Conservation (phyloP, 37 sponge, comb jelly and placozoan genomes). For the Spongilla lacustris region DNA sequence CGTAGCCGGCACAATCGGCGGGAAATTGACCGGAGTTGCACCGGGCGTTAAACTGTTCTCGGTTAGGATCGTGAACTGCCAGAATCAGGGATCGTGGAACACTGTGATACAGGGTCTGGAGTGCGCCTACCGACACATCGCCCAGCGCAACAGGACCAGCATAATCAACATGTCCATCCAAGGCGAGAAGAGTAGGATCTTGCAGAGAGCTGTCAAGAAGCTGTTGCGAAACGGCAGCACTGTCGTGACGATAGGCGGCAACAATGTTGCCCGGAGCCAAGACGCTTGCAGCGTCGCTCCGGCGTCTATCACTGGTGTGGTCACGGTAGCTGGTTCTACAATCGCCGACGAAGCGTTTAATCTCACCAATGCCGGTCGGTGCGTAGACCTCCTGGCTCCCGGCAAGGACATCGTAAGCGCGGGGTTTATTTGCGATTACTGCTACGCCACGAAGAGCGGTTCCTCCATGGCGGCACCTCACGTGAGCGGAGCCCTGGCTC, state of each 20-base stretch:
- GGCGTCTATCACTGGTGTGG: conserved; percentile 17
- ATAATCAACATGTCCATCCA: conserved; percentile 60
- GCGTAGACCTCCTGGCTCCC: conserved; percentile 78
- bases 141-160: conserved; percentile 12
- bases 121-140: conserved; percentile 42
- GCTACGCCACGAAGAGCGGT: conserved; percentile 11
- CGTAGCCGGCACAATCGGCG: conserved; percentile 73
- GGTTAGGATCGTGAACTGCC: conserved; percentile 62
- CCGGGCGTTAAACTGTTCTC: conserved; percentile 61
- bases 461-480: conserved; percentile 75
- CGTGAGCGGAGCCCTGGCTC: conserved; percentile 69
- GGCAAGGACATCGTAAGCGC: conserved; percentile 47
- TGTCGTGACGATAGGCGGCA: conserved; percentile 62
- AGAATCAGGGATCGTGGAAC: conserved; percentile 16
- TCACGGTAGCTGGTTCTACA: conserved; percentile 53
- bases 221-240: conserved; percentile 8
- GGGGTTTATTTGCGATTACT: neutral
- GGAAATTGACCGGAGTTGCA: conserved; percentile 61
- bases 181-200: conserved; percentile 27
- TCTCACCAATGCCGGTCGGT: conserved; percentile 38
- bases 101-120: conserved; percentile 55
- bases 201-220: conserved; percentile 33
- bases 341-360: conserved; percentile 13
- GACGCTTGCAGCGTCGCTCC: conserved; percentile 58
- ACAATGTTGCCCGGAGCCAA: neutral